These are phyloP conservation scores for Hyperoplus immaculatus DNA, from an alignment of 2,797 vertebrate genomes.

Conservation along the genomic window DNA sequence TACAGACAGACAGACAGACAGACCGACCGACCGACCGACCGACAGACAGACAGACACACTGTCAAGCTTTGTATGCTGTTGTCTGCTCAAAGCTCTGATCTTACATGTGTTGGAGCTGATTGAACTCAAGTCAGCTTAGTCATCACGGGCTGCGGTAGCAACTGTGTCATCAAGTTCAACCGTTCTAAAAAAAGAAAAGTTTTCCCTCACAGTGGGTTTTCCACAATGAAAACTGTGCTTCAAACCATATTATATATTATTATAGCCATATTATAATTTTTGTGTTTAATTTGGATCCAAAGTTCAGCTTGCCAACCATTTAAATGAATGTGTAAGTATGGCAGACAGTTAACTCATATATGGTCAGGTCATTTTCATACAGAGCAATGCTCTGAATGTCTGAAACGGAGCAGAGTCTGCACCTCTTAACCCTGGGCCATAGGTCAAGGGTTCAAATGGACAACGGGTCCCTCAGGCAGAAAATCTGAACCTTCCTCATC, in stretches of 20 bases:
- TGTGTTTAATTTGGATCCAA: not conserved
- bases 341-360: slow-evolving; percentile 1
- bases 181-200: slow-evolving; percentile 34
- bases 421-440: slow-evolving; percentile 74
- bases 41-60: no score
- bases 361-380: slow-evolving; percentile 28
- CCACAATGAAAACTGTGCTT: slow-evolving; percentile 8
- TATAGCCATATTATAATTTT: not conserved
- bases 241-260: not conserved
- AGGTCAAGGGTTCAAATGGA: slow-evolving; percentile 81
- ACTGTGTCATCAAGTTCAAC: slow-evolving; percentile 61
- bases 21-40: no score
- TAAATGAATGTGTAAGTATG: not conserved
- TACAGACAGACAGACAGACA: no score
- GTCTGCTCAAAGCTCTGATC: slow-evolving; percentile 15
- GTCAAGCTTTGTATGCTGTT: not conserved
- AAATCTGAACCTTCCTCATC: slow-evolving; percentile 69
- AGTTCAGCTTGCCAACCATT: not conserved
- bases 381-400: slow-evolving; percentile 36
- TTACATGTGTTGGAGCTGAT: not conserved
- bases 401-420: slow-evolving; percentile 60
- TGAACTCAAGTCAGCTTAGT: slow-evolving; percentile 41
- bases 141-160: slow-evolving; percentile 33
- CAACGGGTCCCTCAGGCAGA: slow-evolving; percentile 66
- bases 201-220: slow-evolving; percentile 1